A percentile compares a stretch with the other conserved stretches of the same genome.
phyloP scores from a whole-genome alignment of 1,140 invertebrate genomes.

The Drosophila pruinosa region DNA sequence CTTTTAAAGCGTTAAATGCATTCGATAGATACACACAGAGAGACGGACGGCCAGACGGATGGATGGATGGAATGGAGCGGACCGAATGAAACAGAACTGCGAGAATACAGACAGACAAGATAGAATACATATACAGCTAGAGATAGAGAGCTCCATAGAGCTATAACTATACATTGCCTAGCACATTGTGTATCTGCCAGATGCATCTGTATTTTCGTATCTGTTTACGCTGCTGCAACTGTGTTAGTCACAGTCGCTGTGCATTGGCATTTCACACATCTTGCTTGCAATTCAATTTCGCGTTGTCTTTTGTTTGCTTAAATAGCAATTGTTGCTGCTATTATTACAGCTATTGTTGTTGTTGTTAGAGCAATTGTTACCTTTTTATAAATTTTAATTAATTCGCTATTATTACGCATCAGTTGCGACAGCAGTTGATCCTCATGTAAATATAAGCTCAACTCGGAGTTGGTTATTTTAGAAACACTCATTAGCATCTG shows the following conservation, averaged over 20 bases:
- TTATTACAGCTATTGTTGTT: not conserved
- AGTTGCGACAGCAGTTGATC: slow-evolving; percentile 9
- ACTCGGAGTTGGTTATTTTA: no score
- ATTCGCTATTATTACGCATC: slow-evolving; percentile 37
- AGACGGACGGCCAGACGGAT: slow-evolving; percentile 1
- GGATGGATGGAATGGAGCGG: not conserved
- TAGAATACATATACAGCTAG: slow-evolving; percentile 27
- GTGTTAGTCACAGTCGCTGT: slow-evolving; percentile 15
- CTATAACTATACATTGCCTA: no score
- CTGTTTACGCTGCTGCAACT: slow-evolving; percentile 36
- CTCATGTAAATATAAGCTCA: no score
- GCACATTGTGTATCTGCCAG: slow-evolving; percentile 24
- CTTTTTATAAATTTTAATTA: slow-evolving; percentile 7
- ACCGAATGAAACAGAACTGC: slow-evolving; percentile 8
- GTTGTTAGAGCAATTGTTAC: not conserved
- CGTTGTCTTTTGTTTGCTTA: slow-evolving; percentile 60
- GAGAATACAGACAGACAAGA: slow-evolving; percentile 11
- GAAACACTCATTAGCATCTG: no score
- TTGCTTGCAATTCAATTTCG: slow-evolving; percentile 69
- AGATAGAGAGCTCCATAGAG: slow-evolving; percentile 3
- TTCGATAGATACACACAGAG: slow-evolving; percentile 72
- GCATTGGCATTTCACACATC: slow-evolving; percentile 56
- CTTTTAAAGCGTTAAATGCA: slow-evolving; percentile 78
- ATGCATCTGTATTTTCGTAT: slow-evolving; percentile 21
- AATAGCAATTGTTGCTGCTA: slow-evolving; percentile 59